Base-by-base conservation (phyloP, 2,797 vertebrate species). In the Liasis olivaceus region DNA sequence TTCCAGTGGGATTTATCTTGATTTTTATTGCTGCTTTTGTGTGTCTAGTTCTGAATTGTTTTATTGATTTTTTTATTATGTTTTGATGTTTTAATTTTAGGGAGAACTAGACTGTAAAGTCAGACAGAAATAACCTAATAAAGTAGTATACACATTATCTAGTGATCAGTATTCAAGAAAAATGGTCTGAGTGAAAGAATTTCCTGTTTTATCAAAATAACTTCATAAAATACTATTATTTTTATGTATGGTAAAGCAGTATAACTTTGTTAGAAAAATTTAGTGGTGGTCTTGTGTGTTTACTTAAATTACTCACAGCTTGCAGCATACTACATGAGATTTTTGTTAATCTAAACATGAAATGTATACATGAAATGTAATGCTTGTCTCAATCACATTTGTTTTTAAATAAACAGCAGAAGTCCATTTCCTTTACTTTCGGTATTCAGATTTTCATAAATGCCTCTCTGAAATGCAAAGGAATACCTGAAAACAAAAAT, bases 291-390 rank as follows among this genome's bases (percentile, higher is more conserved):
- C 24, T 94, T 95, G 24, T 36, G 85, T 11, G 51, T 90, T 59
- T 86, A 63, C 54, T 93, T 92, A 56, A 60, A 91, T 58, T 88
- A 66, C 51, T 91, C 91, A 22, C 88, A 84, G 66, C 9, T 90
- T 93, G 3, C 72, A 92, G 58, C 17, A 72, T 0, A 92, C 31
- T 85, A 85, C 54, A 72, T 89, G 59, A 0, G 63, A 64, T 4
- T 94, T 90, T 60, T 13, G 28, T 87, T 88, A 66, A 84, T 89
- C 77, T 89, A 89, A 92, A 92, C 69, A 63, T 69, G 88, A 51
- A 66, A 59, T 85, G 62, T 85, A 59, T 69, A 85, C 31, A 59
- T 81, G 36, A 81, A 47, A 81, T 81, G 20, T 81, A 81, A 81
- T 92, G 15, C n/a, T 36, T 66, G 26, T 64, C 81, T 85, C 8